A percentile compares a stretch with the other conserved stretches of the same genome.
phyloP scores from a whole-genome alignment of 2,888 invertebrate species.

The Drosophila acutilabella region DNA sequence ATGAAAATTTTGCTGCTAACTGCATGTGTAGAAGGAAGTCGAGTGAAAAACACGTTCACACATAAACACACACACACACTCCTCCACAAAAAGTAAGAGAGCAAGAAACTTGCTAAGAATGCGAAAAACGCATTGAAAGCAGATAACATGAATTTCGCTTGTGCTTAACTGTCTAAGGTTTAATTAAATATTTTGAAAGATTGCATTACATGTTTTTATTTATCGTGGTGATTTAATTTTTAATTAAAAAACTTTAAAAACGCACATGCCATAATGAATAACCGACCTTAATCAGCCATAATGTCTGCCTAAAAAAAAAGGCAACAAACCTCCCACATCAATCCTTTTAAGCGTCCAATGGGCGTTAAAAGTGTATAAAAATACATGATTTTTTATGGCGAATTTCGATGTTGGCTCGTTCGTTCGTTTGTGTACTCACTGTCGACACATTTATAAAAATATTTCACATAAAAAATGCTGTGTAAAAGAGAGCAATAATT shows the following conservation, averaged over 20 bases:
- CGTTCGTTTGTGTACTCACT: slow-evolving; percentile 13
- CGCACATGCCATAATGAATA: slow-evolving; percentile 23
- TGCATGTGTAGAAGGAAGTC: slow-evolving; percentile 45
- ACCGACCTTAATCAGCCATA: slow-evolving; percentile 51
- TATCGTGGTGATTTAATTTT: slow-evolving; percentile 14
- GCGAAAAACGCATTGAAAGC: slow-evolving; percentile 25
- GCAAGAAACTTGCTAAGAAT: slow-evolving; percentile 30
- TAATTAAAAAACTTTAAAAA: slow-evolving; percentile 61
- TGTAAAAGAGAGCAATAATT: slow-evolving; percentile 16
- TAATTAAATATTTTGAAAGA: slow-evolving; percentile 64
- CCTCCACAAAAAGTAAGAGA: slow-evolving; percentile 11
- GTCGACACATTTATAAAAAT: slow-evolving; percentile 61
- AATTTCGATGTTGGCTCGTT: slow-evolving; percentile 24
- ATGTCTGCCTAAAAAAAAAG: slow-evolving; percentile 1
- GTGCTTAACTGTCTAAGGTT: slow-evolving; percentile 34
- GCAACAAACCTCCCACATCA: not conserved
- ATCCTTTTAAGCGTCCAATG: not conserved
- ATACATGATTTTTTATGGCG: slow-evolving; percentile 47
- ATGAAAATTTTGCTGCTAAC: slow-evolving; percentile 61
- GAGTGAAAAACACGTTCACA: slow-evolving; percentile 30
- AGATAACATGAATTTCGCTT: slow-evolving; percentile 21
- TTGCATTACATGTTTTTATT: slow-evolving; percentile 32
- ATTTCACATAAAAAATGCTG: slow-evolving; percentile 35
- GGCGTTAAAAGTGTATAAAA: slow-evolving; percentile 40
- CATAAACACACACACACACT: slow-evolving; percentile 18